Conservation (phyloP, 2,888 invertebrate species). For the Chalcis sispes region DNA sequence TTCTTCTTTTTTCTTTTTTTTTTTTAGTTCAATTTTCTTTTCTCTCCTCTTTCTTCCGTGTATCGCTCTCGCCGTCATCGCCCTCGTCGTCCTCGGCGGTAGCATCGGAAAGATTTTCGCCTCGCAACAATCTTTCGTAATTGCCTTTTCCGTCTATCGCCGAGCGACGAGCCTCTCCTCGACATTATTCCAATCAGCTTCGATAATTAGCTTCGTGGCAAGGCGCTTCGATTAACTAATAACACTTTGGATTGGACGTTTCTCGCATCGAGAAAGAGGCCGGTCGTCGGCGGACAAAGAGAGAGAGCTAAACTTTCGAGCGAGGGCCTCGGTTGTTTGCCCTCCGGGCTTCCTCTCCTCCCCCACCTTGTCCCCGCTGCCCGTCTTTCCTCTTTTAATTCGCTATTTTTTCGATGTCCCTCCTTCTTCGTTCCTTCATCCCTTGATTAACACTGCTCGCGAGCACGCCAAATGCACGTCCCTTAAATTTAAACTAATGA, state of each 20-base stretch:
- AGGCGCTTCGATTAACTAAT: conserved; percentile 47
- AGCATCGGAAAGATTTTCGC: no score
- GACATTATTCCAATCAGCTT: conserved; percentile 50
- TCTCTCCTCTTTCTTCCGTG: not conserved
- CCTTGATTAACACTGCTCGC: conserved; percentile 27
- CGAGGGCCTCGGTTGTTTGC: no score
- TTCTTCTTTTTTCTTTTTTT: conserved; percentile 35
- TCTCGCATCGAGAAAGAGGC: no score
- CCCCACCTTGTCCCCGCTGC: not conserved
- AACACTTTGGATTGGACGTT: conserved; percentile 37
- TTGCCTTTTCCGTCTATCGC: conserved; percentile 42
- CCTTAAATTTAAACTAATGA: conserved; percentile 34
- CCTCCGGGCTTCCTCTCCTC: not conserved
- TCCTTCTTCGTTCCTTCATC: conserved; percentile 15
- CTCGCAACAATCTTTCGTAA: conserved; percentile 41
- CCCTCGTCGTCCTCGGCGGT: not conserved
- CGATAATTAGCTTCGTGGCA: conserved; percentile 25
- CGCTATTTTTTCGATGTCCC: conserved; percentile 8
- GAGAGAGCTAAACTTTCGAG: no score
- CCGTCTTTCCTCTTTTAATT: no score
- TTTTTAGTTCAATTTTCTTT: no score
- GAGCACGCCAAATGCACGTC: conserved; percentile 21
- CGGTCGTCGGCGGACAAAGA: no score
- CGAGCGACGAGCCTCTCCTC: conserved; percentile 10
- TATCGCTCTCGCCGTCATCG: not conserved